Conservation (phyloP, 2,797 vertebrate species). For the Rhinatrema bivittatum region DNA sequence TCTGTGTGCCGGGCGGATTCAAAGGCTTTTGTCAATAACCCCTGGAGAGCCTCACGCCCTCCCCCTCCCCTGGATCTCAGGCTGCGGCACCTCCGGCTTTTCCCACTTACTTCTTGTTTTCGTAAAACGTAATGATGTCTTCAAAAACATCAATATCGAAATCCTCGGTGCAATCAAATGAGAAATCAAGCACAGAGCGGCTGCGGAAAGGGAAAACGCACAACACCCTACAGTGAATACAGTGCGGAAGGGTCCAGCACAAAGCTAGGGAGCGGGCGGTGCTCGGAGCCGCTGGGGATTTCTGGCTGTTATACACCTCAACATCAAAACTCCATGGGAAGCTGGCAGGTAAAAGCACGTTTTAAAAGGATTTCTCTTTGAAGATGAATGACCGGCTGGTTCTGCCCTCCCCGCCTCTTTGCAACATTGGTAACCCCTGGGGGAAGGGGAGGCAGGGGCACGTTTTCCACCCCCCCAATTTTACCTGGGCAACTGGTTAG, state of each 20-base stretch:
- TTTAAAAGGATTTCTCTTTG: too few relatives aligned
- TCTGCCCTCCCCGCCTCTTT: background rate
- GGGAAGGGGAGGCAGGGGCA: too few relatives aligned
- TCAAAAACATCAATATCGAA: conserved; percentile 78
- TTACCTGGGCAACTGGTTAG: too few relatives aligned
- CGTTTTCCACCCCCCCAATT: too few relatives aligned
- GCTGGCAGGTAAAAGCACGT: too few relatives aligned
- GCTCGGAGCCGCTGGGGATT: fast-evolving
- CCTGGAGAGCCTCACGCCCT: background rate
- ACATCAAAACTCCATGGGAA: too few relatives aligned
- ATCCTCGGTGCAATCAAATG: conserved; percentile 86
- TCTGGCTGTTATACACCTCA: too few relatives aligned
- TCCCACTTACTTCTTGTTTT: conserved; percentile 84
- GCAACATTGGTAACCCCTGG: too few relatives aligned
- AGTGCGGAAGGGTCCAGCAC: background rate
- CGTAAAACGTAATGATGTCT: conserved; percentile 83
- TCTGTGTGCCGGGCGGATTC: conserved; percentile 3
- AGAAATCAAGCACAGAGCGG: conserved; percentile 78
- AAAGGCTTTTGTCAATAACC: background rate
- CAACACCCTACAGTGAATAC: conserved; percentile 32
- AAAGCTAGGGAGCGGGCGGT: background rate
- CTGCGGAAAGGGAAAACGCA: conserved; percentile 49
- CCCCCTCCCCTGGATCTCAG: background rate
- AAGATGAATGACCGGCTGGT: too few relatives aligned
- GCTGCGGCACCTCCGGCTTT: conserved; percentile 28